These are phyloP conservation scores for Aegotheles bennettii DNA, from an alignment of 2,113 vertebrate species.

Conservation along the genomic window DNA sequence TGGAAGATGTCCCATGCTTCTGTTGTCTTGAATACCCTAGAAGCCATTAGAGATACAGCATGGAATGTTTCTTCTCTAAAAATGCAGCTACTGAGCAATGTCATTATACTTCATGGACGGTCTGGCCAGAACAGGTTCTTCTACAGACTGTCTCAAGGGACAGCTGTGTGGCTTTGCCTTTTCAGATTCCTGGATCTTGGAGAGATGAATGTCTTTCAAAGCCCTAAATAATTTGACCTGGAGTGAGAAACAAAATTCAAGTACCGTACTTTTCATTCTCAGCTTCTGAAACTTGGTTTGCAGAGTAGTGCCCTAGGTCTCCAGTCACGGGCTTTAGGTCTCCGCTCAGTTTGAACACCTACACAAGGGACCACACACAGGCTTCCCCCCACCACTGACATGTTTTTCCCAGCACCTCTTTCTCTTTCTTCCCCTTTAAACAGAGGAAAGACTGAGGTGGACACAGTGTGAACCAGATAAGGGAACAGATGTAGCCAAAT, in stretches of 20 bases:
- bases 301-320: neutral
- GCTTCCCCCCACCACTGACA: neutral
- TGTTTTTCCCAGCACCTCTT: neutral
- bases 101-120: neutral
- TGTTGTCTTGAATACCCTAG: neutral
- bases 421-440: neutral
- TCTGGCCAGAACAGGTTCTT: neutral
- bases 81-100: neutral
- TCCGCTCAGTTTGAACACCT: neutral
- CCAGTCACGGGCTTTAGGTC: neutral
- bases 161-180: neutral
- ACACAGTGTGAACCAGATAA: neutral
- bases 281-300: neutral
- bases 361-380: neutral
- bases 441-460: neutral
- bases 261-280: neutral
- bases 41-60: neutral
- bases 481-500: neutral
- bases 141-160: neutral
- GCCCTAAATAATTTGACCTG: neutral
- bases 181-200: neutral
- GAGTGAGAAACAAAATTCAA: neutral
- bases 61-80: neutral
- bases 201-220: neutral
- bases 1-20: neutral